Evolutionary conservation across 2,888 invertebrate genomes (phyloP).

Genomic region (Idaea dimidiata): DNA sequence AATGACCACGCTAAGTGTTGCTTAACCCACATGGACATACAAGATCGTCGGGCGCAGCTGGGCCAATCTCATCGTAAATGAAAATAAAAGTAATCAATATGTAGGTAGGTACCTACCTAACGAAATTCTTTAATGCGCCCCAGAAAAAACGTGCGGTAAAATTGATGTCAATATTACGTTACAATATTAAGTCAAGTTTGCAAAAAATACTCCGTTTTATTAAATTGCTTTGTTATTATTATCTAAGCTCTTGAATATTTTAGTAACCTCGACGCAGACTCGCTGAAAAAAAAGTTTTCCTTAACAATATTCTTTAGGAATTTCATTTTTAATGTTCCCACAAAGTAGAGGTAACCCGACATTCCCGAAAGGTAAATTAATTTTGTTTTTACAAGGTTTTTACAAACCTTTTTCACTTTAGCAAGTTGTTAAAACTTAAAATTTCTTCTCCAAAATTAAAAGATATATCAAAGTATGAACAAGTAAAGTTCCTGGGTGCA

Average conservation of each 20-base stretch:
- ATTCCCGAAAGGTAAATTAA: not conserved
- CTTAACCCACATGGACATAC: too few species aligned
- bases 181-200: not conserved
- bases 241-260: not conserved
- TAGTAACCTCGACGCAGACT: not conserved
- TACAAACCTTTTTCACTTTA: constrained; percentile 1
- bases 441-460: not conserved
- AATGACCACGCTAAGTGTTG: too few species aligned
- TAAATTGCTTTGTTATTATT: not conserved
- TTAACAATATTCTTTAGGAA: not conserved
- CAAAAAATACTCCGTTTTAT: not conserved
- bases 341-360: not conserved
- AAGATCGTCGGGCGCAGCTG: too few species aligned
- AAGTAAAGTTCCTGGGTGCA: not conserved
- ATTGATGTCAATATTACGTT: not conserved
- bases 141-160: not conserved
- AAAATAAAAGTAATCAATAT: not conserved
- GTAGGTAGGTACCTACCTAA: too few species aligned
- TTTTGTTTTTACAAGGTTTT: not conserved
- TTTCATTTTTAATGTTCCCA: not conserved
- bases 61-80: too few species aligned
- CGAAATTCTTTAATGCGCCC: not conserved
- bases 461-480: not conserved
- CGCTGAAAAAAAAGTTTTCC: not conserved
- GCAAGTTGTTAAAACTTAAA: not conserved